Evolutionary conservation across 2,113 vertebrate species (phyloP), one percentile per base, ranked within the genome.

Genomic region (Alethe castanea): DNA sequence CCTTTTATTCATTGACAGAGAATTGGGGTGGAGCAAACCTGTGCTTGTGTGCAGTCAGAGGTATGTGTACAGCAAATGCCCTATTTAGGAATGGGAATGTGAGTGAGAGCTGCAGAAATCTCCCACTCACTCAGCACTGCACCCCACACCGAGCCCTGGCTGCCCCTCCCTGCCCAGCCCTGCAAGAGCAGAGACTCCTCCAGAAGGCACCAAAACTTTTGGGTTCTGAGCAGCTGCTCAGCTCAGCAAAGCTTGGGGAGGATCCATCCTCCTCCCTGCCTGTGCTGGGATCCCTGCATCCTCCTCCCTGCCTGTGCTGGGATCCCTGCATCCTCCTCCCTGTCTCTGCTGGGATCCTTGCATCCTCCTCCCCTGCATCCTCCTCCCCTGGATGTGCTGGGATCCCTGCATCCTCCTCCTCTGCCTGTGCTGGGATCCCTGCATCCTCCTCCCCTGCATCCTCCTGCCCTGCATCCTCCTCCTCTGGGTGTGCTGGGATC

Each of bases 121-220:
- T 92, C 91, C 36, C 36, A 5, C 44, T 73, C 53, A 18, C 4
- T 8, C 91, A 92, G 62, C 36, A 8, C 42, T 11, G 19, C 62
- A 81, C 62, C 66, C 57, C 73, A 36, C 64, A 53, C 38, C 10
- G 6, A 71, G 31, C 59, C 62, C 35, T 11, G 15, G 8, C 38
- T 10, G n/a, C 31, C 5, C 33, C 22, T 47, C 85, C 44, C 42
- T 25, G 9, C 28, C 60, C 77, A 81, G 59, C 84, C 88, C 64
- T 24, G 36, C 67, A 23, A 18, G n/a, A 28, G 15, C 33, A 73
- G 67, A 81, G 15, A 57, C 7, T 11, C 29, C 31, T 19, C 40
- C 0, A 1, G 62, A 54, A 0, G 2, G 38, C 71, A 61, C 14
- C 11, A 20, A 1, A 5, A 14, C 7, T 8, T 77, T 1, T 3